These are phyloP conservation scores for Paedocypris micromegethes DNA, from an alignment of 2,797 vertebrate genomes.

Conservation along the genomic window DNA sequence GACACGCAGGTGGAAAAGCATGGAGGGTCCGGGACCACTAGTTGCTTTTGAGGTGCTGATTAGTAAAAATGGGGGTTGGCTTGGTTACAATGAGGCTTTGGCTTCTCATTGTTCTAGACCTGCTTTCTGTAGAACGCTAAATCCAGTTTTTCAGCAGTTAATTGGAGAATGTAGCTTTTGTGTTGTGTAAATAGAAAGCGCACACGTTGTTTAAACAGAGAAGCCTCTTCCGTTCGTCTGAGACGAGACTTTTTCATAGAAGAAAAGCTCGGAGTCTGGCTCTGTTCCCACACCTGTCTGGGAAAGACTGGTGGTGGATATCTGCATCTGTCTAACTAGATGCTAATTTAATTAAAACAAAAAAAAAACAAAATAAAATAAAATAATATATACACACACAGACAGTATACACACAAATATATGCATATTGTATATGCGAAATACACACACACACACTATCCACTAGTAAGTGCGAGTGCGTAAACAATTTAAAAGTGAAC, in stretches of 20 bases:
- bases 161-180: constrained; percentile 61
- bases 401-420: no score
- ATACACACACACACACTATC: no score
- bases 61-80: no score
- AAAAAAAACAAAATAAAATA: no score
- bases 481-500: no score
- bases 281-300: constrained; percentile 12
- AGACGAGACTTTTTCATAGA: constrained; percentile 19
- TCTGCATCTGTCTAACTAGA: constrained; percentile 16
- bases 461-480: no score
- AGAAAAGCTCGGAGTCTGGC: constrained; percentile 20
- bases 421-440: no score
- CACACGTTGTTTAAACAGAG: constrained; percentile 53
- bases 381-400: no score
- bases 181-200: constrained; percentile 61
- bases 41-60: constrained; percentile 49
- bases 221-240: constrained; percentile 39
- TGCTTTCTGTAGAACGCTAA: constrained; percentile 59
- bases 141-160: constrained; percentile 64
- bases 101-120: constrained; percentile 55
- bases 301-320: background rate
- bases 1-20: constrained; percentile 21
- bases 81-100: constrained; percentile 50
- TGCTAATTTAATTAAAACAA: constrained; percentile 14
- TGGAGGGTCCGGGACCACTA: constrained; percentile 45